A percentile compares a stretch with the other conserved stretches of the same genome.
phyloP scores from a whole-genome alignment of 2,113 vertebrate species.

The Bombycilla garrulus region DNA sequence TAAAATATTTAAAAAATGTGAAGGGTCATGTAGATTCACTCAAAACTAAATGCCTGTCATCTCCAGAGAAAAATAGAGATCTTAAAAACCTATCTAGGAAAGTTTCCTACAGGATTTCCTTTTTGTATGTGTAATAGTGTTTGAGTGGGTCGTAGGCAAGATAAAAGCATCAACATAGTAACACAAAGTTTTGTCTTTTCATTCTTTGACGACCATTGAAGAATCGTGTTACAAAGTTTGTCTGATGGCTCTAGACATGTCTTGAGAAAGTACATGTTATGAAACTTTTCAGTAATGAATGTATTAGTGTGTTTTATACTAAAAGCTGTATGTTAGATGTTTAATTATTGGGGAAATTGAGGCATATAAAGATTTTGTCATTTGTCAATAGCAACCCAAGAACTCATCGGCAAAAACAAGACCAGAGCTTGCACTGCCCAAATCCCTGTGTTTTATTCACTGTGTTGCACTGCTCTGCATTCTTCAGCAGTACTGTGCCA shows the following conservation, averaged over 20 bases:
- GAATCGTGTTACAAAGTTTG: not conserved
- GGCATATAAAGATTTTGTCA: not conserved
- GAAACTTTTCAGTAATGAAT: not conserved
- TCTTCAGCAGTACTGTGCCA: not conserved
- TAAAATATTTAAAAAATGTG: not conserved
- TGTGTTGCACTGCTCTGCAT: not conserved
- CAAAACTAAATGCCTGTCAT: not conserved
- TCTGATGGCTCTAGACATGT: not conserved
- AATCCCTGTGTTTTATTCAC: not conserved
- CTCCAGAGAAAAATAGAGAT: not conserved
- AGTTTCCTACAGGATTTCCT: not conserved
- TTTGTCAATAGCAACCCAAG: not conserved
- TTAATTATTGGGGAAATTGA: not conserved
- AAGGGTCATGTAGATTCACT: not conserved
- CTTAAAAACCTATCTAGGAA: not conserved
- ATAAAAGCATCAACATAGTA: not conserved
- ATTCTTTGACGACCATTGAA: not conserved
- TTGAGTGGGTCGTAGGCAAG: not conserved
- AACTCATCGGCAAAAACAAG: not conserved
- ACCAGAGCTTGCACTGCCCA: not conserved
- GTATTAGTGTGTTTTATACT: not conserved
- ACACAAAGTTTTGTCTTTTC: not conserved
- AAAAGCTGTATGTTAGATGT: not conserved
- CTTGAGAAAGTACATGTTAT: not conserved
- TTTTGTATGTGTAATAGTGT: not conserved